Base-by-base conservation (phyloP, 2,113 vertebrate species). In the Alethe diademata region DNA sequence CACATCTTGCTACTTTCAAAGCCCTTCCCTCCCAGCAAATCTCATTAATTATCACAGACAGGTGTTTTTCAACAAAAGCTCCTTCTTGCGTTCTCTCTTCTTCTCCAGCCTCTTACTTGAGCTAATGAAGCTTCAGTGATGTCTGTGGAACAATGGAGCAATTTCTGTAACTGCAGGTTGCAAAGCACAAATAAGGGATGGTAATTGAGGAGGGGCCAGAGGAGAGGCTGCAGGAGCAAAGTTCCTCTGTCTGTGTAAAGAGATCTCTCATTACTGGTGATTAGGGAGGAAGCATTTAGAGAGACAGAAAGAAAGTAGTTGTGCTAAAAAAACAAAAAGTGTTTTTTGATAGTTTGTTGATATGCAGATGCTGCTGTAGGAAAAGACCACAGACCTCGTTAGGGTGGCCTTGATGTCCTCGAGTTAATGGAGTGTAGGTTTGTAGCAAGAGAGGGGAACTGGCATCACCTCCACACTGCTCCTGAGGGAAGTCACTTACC, bases 61-160 rank as follows among this genome's bases (percentile, higher is more conserved):
- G 96, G 95, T 95, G 93, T 74, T 76, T 90, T 75, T 51, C 76
- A 86, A 75, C 94, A 95, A 96, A 96, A 95, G 84, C 76, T 82
- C 25, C 16, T 90, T 71, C 64, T 86, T 74, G n/a, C 1, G 0
- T 61, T 73, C 18, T 64, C 48, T 70, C 65, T 73, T 60, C 89
- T 88, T 47, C 80, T 76, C 51, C 45, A 66, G 56, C 73, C 56
- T 94, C 76, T 66, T 88, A 9, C 48, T 88, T 45, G 64, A 94
- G 88, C 88, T 93, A 91, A 94, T 88, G 92, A 95, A 90, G 90
- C 87, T 86, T n/a, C 72, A 65, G 69, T 33, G 67, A 62, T 93
- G 75, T 42, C 54, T 67, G 31, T 88, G 67, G 81, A 96, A 96
- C 88, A 95, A 91, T 71, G 69, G 64, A 91, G 91, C 95, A 86